Conservation (phyloP, 1,140 invertebrate species). For the Rhopalosiphum maidis region DNA sequence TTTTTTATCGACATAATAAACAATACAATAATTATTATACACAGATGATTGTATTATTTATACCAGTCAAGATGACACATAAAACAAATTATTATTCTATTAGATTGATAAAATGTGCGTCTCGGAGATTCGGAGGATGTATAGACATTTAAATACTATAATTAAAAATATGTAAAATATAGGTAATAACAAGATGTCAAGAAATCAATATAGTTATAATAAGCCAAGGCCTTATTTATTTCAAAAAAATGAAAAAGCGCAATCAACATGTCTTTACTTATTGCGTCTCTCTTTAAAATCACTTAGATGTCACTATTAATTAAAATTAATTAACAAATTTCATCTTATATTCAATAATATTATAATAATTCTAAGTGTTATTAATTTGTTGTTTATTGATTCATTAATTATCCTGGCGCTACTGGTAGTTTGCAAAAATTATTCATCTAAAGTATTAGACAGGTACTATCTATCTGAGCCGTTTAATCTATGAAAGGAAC, state of each 20-base stretch:
- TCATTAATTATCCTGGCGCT: not conserved
- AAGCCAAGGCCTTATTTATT: not conserved
- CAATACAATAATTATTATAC: not conserved
- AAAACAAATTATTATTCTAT: not conserved
- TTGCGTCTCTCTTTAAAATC: not conserved
- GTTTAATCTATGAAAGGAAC: not conserved
- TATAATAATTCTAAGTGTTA: not conserved
- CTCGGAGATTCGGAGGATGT: not conserved
- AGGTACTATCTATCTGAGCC: not conserved
- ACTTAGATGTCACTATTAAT: not conserved
- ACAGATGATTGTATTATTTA: not conserved
- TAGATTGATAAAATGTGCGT: not conserved
- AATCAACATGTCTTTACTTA: not conserved
- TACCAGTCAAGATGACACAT: not conserved
- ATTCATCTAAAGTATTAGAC: not conserved
- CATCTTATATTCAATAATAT: not conserved
- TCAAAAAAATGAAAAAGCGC: not conserved
- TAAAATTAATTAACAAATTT: not conserved
- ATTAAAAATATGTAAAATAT: not conserved
- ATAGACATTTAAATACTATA: not conserved
- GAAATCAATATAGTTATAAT: not conserved
- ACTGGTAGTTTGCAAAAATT: not conserved
- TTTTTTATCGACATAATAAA: too few species aligned
- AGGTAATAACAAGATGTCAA: not conserved
- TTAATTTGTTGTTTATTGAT: not conserved